Evolutionary conservation across 2,888 invertebrate species (phyloP).

Genomic region (Phymatocera aterrima): DNA sequence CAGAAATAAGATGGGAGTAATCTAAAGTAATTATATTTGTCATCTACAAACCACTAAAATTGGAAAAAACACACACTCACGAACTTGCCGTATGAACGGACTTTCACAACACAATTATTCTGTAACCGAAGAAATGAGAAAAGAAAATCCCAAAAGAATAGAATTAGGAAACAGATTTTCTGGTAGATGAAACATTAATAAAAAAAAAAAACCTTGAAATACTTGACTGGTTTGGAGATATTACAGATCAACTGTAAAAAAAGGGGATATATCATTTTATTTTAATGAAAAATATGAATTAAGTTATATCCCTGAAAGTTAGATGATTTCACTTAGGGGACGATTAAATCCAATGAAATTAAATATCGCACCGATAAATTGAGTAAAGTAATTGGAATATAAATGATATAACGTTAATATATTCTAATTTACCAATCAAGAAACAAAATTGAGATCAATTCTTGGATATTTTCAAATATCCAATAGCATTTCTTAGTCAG

Average conservation of each 20-base stretch:
- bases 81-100: conserved; percentile 22
- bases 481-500: neutral
- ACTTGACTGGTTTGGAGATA: neutral
- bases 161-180: neutral
- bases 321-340: no score
- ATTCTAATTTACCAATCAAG: neutral
- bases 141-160: neutral
- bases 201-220: conserved; percentile 6
- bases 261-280: no score
- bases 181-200: neutral
- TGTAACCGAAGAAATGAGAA: neutral
- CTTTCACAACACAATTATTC: conserved; percentile 27
- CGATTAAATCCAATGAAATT: no score
- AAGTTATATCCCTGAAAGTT: no score
- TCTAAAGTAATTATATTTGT: conserved; percentile 39
- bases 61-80: conserved; percentile 30
- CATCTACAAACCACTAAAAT: conserved; percentile 39
- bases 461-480: neutral
- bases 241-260: neutral
- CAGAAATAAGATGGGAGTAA: neutral
- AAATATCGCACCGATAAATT: no score
- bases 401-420: neutral
- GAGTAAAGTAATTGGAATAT: no score
- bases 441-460: conserved; percentile 8
- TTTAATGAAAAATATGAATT: no score